Percentiles rank a stretch among this genome's conserved stretches.
These are phyloP conservation scores for Phaenicophaeus curvirostris DNA, from an alignment of 2,797 vertebrate genomes.

Conservation along the genomic window DNA sequence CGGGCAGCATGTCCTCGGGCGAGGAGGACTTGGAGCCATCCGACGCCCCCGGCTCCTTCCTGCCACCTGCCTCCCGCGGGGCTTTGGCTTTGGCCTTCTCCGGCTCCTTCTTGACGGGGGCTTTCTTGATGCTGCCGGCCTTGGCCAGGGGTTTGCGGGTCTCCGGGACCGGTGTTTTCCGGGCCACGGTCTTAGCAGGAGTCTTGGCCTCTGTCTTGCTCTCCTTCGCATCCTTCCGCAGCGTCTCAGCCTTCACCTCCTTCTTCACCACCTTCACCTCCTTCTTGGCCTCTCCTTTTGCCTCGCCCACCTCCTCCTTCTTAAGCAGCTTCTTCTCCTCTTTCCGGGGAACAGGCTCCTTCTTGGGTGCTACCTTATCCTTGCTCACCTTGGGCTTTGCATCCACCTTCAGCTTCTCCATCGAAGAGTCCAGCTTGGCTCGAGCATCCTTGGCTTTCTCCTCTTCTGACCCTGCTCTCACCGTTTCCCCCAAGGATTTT, in stretches of 20 bases:
- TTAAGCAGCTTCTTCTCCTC: conserved; percentile 77
- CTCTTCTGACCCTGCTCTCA: not conserved
- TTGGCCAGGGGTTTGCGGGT: conserved; percentile 70
- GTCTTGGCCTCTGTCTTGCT: conserved; percentile 34
- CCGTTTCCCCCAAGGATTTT: not conserved
- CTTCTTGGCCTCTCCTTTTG: conserved; percentile 80
- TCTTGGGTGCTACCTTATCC: conserved; percentile 50
- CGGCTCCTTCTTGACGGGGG: conserved; percentile 75
- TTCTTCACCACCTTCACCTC: conserved; percentile 74
- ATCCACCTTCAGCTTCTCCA: not conserved
- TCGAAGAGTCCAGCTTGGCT: conserved; percentile 19
- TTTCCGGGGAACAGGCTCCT: conserved; percentile 78
- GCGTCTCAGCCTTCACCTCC: conserved; percentile 24
- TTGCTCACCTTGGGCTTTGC: conserved; percentile 35
- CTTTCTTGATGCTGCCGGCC: conserved; percentile 74
- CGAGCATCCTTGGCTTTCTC: conserved; percentile 20
- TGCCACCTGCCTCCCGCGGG: not conserved
- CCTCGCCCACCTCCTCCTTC: conserved; percentile 75
- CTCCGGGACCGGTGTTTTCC: conserved; percentile 38
- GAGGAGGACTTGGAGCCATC: conserved; percentile 77
- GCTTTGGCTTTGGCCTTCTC: conserved; percentile 60
- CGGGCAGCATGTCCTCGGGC: conserved; percentile 68
- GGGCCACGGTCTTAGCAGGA: not conserved
- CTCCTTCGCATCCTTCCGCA: conserved; percentile 47
- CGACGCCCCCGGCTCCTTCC: conserved; percentile 10